Base-by-base conservation (phyloP, 2,113 vertebrate genomes). In the Amphilophus citrinellus region DNA sequence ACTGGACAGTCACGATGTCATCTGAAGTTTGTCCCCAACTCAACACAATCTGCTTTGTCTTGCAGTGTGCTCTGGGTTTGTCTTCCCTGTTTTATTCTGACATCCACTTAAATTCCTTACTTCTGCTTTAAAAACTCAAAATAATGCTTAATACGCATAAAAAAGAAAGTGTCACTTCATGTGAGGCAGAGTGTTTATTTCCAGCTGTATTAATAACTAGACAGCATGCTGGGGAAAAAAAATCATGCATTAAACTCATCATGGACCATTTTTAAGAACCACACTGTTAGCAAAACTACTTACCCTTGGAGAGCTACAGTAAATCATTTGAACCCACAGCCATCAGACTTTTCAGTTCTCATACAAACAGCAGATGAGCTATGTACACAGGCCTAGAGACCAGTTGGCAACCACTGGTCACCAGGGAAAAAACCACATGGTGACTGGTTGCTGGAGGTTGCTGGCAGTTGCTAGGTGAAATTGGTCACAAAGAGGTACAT, bases 401-500 rank as follows among this genome's bases (percentile, higher is more conserved):
- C 44, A 14, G 44, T 47, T 47, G 4, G 44, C 4, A 14, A 47
- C 44, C 44, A 47, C 13, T 14, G 44, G 44, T 47, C 44, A 14
- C 4, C 13, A 47, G 44, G 4, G 13, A 47, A 47, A 15, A 18
- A 50, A 6, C 15, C 15, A 7, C 5, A 17, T 7, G 11, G 50
- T 7, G 6, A 17, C 5, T 7, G 15, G 15, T 50, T 18, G 24
- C 39, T 47, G 22, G 63, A 22, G 63, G 63, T 7, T 17, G 39
- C 1, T 68, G 63, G 22, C 63, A 44, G 63, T 66, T 6, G 0
- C 63, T 68, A 22, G 44, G 22, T 68, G 1, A 68, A 68, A 68
- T 11, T 47, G 0, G 42, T 7, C 47, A 9, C 15, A 18, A 7
- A 53, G 50, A 53, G 15, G 0, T 68, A 47, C 27, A 10, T n/a